These are phyloP conservation scores for Apantesis nais DNA, from an alignment of 2,888 invertebrate genomes.

Conservation along the genomic window DNA sequence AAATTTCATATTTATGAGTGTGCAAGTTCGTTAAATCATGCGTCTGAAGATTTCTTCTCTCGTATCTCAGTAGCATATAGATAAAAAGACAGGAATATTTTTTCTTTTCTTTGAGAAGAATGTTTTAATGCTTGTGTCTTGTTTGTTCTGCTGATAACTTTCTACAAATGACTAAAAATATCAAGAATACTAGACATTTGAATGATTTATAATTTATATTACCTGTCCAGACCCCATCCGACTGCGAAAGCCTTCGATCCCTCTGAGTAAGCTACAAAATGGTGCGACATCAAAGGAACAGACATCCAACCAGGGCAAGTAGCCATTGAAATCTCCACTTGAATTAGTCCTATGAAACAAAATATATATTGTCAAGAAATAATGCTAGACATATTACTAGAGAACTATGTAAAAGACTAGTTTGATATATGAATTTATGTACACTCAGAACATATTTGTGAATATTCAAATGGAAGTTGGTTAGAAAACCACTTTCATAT, in stretches of 20 bases:
- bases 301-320: conserved; percentile 70
- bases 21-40: no score
- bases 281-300: conserved; percentile 69
- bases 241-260: conserved; percentile 62
- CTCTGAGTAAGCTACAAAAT: conserved; percentile 51
- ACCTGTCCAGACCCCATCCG: conserved; percentile 79
- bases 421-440: neutral
- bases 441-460: neutral
- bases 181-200: neutral
- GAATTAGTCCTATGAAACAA: conserved; percentile 62
- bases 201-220: conserved; percentile 5
- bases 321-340: conserved; percentile 70
- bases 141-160: no score
- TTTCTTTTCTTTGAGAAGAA: no score
- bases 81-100: no score
- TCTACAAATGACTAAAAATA: no score
- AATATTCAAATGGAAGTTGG: neutral
- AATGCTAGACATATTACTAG: no score
- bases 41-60: no score
- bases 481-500: neutral
- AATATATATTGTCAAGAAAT: neutral
- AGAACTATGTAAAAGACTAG: neutral
- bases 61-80: no score
- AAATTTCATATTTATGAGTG: no score
- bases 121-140: no score